Evolutionary conservation across 2,888 invertebrate genomes (phyloP), one percentile per base, ranked within the genome.

Genomic region (Stenotaenia linearis): DNA sequence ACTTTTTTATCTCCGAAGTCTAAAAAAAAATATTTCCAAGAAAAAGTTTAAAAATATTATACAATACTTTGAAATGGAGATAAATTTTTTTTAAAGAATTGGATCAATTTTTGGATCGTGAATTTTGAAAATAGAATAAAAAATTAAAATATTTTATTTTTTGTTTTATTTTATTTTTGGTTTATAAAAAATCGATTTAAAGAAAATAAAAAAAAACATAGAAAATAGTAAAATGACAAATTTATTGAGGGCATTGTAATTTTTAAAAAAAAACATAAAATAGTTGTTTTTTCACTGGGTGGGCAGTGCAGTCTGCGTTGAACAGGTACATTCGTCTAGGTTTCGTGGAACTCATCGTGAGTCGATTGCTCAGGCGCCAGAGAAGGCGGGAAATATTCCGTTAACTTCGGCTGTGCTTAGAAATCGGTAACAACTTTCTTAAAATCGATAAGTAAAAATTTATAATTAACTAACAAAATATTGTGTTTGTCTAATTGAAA

Each of bases 311-410:
- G 50, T 50, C 50, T 50, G 50, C 50, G 15, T 10, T 28, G 69
- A 69, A 28, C 69, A 69, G 69, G 69, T 69, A n/a, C n/a, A 18
- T 25, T 69, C 69, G 69, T 28, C 69, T 69, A 28, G 69, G 69
- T 69, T 69, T 69, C 69, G 69, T 25, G 69, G 69, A 69, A 69
- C 69, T 28, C 69, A 69, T 69, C 69, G 69, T n/a, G n/a, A 28
- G 69, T 69, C 69, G 69, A 69, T 69, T 28, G n/a, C 69, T 28
- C 3, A 69, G 69, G 69, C 69, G 69, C 69, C 69, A 69, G 69
- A 25, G 69, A 69, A 69, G 69, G 69, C 69, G 69, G 69, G 15
- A 69, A 28, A 50, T 50, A 15, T 50, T 18, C 18, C 18, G 50
- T 6, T 18, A 69, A 69, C 69, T 7, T 69, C 18, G 56, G 18